These are phyloP conservation scores for Pristionchus entomophagus DNA, from an alignment of 2,888 invertebrate species.

Conservation along the genomic window DNA sequence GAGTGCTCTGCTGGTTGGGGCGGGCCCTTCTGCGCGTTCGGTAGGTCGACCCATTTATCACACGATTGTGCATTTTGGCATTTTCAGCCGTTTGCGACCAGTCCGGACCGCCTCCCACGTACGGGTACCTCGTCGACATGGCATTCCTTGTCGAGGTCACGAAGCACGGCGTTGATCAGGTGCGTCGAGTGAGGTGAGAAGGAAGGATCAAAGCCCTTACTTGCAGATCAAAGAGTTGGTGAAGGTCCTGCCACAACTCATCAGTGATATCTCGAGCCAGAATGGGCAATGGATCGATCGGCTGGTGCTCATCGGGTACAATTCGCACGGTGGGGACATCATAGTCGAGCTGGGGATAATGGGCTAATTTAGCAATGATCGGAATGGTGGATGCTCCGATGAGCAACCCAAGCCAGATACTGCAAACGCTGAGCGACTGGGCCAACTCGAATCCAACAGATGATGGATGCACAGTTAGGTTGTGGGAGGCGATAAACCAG, in stretches of 20 bases:
- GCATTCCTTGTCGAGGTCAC: constrained; percentile 35
- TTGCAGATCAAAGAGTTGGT: constrained; percentile 2
- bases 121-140: constrained; percentile 28
- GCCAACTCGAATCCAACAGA: constrained; percentile 13
- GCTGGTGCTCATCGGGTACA: constrained; percentile 29
- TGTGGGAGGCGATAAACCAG: constrained; percentile 7
- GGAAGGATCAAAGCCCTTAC: neutral
- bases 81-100: neutral
- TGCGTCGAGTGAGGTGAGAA: neutral
- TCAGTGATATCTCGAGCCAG: neutral
- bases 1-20: constrained; percentile 64
- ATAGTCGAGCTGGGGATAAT: too few species aligned
- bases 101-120: neutral
- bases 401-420: neutral
- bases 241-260: neutral
- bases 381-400: constrained; percentile 6
- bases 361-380: neutral
- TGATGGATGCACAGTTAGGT: constrained; percentile 13
- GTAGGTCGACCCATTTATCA: constrained; percentile 44
- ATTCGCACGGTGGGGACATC: neutral
- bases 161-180: constrained; percentile 11
- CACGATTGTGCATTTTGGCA: too few species aligned
- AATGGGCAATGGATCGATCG: constrained; percentile 14
- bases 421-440: neutral
- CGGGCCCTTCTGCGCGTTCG: constrained; percentile 61